Evolutionary conservation across 1,140 invertebrate genomes (phyloP).

Genomic region (Trichonephila clavata): DNA sequence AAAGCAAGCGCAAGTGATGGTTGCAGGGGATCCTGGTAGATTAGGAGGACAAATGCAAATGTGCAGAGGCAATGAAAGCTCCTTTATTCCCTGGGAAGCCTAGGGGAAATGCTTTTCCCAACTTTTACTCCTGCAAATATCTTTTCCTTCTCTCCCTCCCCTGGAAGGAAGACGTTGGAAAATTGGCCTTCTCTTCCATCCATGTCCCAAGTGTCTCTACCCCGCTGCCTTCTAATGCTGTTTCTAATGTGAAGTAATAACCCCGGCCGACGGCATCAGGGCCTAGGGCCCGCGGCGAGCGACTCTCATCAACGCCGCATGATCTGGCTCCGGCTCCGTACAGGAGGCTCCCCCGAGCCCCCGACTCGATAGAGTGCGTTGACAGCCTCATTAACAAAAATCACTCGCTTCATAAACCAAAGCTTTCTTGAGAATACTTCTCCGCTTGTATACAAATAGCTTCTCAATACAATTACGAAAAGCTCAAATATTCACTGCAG

Average conservation of each 20-base stretch:
- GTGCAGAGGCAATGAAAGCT: conserved; percentile 73
- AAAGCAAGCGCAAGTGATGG: conserved; percentile 37
- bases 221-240: conserved; percentile 67
- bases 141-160: conserved; percentile 61
- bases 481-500: conserved; percentile 61
- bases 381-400: conserved; percentile 77
- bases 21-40: conserved; percentile 67
- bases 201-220: conserved; percentile 64
- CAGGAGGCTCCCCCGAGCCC: conserved; percentile 41
- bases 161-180: conserved; percentile 58
- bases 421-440: conserved; percentile 68
- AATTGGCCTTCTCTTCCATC: conserved; percentile 70
- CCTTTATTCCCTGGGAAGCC: conserved; percentile 58
- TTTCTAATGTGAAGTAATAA: conserved; percentile 77
- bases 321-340: neutral
- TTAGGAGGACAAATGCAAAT: conserved; percentile 75
- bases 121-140: conserved; percentile 67
- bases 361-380: conserved; percentile 67
- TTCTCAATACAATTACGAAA: conserved; percentile 76
- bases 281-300: conserved; percentile 59
- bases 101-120: conserved; percentile 72
- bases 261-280: conserved; percentile 59
- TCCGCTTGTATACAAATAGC: conserved; percentile 74
- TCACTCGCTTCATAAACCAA: conserved; percentile 75
- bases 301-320: conserved; percentile 68